Base-by-base conservation (phyloP, 2,797 vertebrate genomes). In the Falco cherrug region DNA sequence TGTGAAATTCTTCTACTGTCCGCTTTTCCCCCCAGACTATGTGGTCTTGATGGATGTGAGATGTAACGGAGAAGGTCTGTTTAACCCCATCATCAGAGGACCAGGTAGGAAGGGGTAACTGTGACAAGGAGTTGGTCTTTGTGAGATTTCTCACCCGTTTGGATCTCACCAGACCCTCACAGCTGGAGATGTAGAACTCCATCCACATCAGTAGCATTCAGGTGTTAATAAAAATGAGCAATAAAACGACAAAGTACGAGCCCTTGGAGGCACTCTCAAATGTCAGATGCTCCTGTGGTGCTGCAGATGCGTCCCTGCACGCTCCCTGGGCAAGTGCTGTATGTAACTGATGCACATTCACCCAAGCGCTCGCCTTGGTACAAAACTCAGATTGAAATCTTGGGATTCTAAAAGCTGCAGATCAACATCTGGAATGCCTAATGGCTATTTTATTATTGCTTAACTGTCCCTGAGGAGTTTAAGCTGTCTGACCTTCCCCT, bases 401-500 rank as follows among this genome's bases (percentile, higher is more conserved):
- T 0, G 0, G 47, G 65, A 41, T 88, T 31, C 51, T 85, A 63
- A 67, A 85, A 84, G 43, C 51, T 91, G 15, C 16, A 16, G 69
- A 79, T 48, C 35, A 93, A 75, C 61, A 86, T 64, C 65, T 95
- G 87, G 68, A 91, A 91, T 29, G 48, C 41, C 63, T 87, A 75
- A 84, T 47, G 59, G 47, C 33, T 94, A 45, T 93, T 84, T 93
- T 65, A 51, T 78, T 87, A n/a, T 71, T 92, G 89, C 71, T 92
- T 80, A 75, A 83, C 70, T 71, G 41, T 81, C 43, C 25, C 87
- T 76, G 79, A 92, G 35, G 31, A 1, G 1, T 87, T 95, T 84
- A 84, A 95, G 79, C 18, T 87, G 92, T 64, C 65, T 96, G 93
- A 95, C 90, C 89, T 97, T 95, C 59, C 59, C 31, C 13, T 90